Base-by-base conservation (phyloP, 2,888 invertebrate genomes). In the Tolmerus cingulatus region DNA sequence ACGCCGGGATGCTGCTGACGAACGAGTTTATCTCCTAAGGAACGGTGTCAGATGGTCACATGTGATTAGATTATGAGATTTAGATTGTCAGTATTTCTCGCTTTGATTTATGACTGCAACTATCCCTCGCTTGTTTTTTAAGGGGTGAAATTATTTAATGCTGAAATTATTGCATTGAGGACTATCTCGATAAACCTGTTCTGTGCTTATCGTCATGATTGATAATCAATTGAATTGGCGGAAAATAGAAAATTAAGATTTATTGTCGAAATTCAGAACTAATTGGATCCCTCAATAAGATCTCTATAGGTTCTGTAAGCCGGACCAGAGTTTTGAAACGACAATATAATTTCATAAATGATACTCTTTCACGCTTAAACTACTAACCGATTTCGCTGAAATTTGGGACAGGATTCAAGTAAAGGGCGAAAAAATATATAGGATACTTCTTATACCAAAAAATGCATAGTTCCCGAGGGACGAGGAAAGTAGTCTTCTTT, bases 21-120 rank as follows among this genome's bases (percentile, higher is more conserved):
- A 57, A 27, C n/a, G 30, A 37, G 40, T 79, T 87, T 78, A 87
- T 87, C 87, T 55, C 66, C 51, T 77, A 16, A 30, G 79, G 74
- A 86, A 84, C 79, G 74, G 79, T 88, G 87, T 88, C 88, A 88
- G 87, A 88, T 88, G 88, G 88, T 87, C 88, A 85, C 43, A 82
- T 85, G 66, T 43, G 74, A 87, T 88, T 55, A 87, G 88, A 88
- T 88, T 88, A 88, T 88, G 87, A 88, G 88, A 88, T 88, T 88
- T 87, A 85, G 85, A 88, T 88, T 88, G 88, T 87, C 88, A 87
- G 16, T 57, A 37, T 86, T 86, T 87, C 66, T 40, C 74, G 55
- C 74, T 82, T 86, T 86, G 85, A 85, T 85, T 85, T 85, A 85
- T 85, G 23, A 23, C 37, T 7, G 51, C 5, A 66, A 37, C 23